Evolutionary conservation across 2,797 vertebrate species (phyloP).

Genomic region (Enteromius trimaculatus): DNA sequence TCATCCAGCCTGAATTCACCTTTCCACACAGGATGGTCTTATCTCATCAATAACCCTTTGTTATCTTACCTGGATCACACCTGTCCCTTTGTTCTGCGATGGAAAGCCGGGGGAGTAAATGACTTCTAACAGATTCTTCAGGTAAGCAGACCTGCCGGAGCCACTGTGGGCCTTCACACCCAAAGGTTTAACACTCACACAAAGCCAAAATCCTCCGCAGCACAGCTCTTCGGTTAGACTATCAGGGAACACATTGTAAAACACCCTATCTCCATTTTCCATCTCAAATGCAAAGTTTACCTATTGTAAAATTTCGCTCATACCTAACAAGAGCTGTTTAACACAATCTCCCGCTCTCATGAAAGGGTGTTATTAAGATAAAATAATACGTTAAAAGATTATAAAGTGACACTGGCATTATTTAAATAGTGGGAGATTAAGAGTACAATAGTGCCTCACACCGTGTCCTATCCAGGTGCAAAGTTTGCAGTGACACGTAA

Average conservation of each 20-base stretch:
- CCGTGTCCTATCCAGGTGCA: conserved; percentile 18
- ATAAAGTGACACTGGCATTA: conserved; percentile 31
- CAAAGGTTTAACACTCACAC: conserved; percentile 22
- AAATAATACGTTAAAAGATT: conserved; percentile 44
- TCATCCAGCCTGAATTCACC: conserved; percentile 33
- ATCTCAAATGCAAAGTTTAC: conserved; percentile 47
- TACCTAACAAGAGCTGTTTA: conserved; percentile 12
- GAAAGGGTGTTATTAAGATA: conserved; percentile 36
- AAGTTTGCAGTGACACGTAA: conserved; percentile 4
- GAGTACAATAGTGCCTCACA: conserved; percentile 33
- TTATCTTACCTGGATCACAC: conserved; percentile 46
- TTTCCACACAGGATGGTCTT: conserved; percentile 33
- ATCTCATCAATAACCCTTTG: conserved; percentile 38
- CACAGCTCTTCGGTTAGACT: conserved; percentile 17
- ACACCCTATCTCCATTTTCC: conserved; percentile 9
- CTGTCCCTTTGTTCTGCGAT: conserved; percentile 43
- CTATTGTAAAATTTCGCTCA: conserved; percentile 36
- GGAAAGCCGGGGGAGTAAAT: conserved; percentile 44
- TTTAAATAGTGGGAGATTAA: conserved; percentile 44
- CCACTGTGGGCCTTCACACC: conserved; percentile 34
- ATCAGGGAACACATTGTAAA: conserved; percentile 33
- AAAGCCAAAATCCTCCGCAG: conserved; percentile 30
- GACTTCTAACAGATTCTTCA: conserved; percentile 34
- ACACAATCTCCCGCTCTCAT: not conserved
- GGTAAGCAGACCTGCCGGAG: conserved; percentile 47